Percentiles rank a stretch among this genome's conserved stretches.
Evolutionary conservation across 2,888 invertebrate species (phyloP).

Genomic region (Lissonota sp.): DNA sequence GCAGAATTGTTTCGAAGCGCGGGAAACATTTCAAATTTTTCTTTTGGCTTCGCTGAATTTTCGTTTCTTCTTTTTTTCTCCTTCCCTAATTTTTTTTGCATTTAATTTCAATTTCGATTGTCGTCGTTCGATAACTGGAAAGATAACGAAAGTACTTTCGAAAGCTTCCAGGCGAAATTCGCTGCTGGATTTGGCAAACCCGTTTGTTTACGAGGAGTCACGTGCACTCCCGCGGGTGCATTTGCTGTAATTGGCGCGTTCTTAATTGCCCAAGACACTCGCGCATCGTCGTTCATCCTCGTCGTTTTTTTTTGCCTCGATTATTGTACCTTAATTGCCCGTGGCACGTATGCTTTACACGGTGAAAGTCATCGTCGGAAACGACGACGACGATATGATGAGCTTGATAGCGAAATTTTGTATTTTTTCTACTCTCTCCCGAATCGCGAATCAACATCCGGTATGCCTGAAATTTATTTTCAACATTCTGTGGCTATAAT

Average conservation of each 20-base stretch:
- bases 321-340: conserved; percentile 30
- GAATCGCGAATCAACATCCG: no score
- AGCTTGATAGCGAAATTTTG: conserved; percentile 9
- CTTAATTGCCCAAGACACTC: conserved; percentile 46
- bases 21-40: conserved; percentile 12
- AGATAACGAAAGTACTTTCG: background rate
- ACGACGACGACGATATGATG: conserved; percentile 2
- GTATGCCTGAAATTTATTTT: no score
- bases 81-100: background rate
- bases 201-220: conserved; percentile 9
- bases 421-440: background rate
- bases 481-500: no score
- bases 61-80: background rate
- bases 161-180: background rate
- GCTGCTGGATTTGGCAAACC: no score
- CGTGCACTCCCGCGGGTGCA: conserved; percentile 23
- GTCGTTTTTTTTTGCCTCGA: conserved; percentile 6
- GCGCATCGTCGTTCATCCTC: conserved; percentile 46
- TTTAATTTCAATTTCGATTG: no score
- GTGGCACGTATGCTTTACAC: background rate
- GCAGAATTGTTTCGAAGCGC: conserved; percentile 37
- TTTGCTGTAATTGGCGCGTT: conserved; percentile 52
- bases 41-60: background rate
- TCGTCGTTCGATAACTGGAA: no score
- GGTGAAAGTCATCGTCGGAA: conserved; percentile 38